Conservation (phyloP, 1,140 invertebrate species). For the Diuraphis noxia region DNA sequence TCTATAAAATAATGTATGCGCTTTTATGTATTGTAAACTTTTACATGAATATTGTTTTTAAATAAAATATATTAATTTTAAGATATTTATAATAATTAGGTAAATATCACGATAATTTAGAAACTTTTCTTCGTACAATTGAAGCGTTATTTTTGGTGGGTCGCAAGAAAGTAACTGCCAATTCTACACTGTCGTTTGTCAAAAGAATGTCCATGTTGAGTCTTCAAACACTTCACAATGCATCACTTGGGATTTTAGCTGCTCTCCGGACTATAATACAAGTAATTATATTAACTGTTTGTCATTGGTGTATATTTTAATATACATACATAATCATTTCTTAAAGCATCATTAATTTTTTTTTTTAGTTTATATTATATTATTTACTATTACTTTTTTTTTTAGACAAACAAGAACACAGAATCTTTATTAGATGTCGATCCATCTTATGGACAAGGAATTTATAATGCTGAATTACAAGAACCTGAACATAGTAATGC, state of each 20-base stretch:
- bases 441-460: slow-evolving; percentile 70
- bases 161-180: slow-evolving; percentile 74
- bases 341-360: background rate
- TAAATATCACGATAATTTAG: slow-evolving; percentile 67
- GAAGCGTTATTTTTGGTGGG: slow-evolving; percentile 72
- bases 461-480: slow-evolving; percentile 75
- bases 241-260: slow-evolving; percentile 69
- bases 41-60: background rate
- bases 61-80: background rate
- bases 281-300: slow-evolving; percentile 61
- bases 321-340: background rate
- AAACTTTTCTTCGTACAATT: slow-evolving; percentile 69
- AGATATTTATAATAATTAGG: slow-evolving; percentile 59
- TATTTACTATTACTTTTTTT: background rate
- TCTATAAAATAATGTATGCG: background rate
- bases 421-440: slow-evolving; percentile 80
- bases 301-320: background rate
- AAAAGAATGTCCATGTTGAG: slow-evolving; percentile 76
- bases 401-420: slow-evolving; percentile 64
- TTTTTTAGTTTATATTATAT: background rate
- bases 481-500: slow-evolving; percentile 92
- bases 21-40: background rate
- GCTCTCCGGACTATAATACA: slow-evolving; percentile 75
- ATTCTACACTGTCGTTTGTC: slow-evolving; percentile 77
- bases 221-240: slow-evolving; percentile 73